Evolutionary conservation across 2,888 invertebrate species (phyloP), one percentile per base, ranked within the genome.

Genomic region (Willowsia nigromaculata): DNA sequence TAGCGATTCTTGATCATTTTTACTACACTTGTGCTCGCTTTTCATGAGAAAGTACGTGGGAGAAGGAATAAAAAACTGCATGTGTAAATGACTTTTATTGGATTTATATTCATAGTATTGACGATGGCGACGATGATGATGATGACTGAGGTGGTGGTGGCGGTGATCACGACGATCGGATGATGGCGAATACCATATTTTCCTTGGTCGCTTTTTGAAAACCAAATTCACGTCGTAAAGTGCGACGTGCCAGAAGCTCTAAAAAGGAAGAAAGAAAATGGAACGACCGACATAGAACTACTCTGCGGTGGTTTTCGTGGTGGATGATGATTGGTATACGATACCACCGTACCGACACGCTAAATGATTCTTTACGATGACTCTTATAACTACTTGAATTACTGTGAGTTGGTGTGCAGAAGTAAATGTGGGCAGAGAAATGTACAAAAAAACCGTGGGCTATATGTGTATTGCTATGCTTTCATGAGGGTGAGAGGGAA

Each of bases 31-130:
- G 53, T 4, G 53, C 59, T 40, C 25, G 11, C 53, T 59, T 62
- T 65, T 62, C 25, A 25, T 43, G 40, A 37, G 22, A 40, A 53
- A 25, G 50, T 47, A 50, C 6, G 18, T 18, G 37, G 33, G 4
- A 30, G 50, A 1, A 27, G n/a, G 22, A 82, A 59, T 50, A 22
- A 65, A 78, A 50, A 25, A 33, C 62, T 85, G 56, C 85, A 89
- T 85, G 89, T 89, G 85, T 85, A 89, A 82, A 89, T 85, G 89
- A 89, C 85, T 85, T 89, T 85, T 89, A 89, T 89, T 85, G 85
- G 89, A 85, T 89, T 85, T 89, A 89, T 89, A 85, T 89, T 85
- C 82, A 85, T 89, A 50, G 89, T 85, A 89, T 89, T 85, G 82
- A 62, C 43, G 76, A 80, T 68, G 22, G 13, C 43, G 22, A 33